phyloP scores from a whole-genome alignment of 2,113 vertebrate genomes.

The Siphamia tubifer region DNA sequence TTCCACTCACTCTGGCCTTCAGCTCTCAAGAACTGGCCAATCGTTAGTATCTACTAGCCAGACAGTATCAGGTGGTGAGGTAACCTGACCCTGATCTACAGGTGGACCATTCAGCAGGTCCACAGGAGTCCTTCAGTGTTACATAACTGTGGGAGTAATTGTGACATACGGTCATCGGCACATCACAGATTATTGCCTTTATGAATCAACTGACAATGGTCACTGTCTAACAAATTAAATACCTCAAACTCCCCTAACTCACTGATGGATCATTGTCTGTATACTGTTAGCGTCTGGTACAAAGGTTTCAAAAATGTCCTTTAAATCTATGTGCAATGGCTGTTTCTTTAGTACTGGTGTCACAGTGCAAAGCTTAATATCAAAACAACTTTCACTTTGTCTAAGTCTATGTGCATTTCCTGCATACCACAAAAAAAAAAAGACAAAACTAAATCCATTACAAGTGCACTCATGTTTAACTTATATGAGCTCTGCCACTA shows the following conservation, averaged over 20 bases:
- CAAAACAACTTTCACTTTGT: no score
- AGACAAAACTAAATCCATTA: no score
- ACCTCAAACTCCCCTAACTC: neutral
- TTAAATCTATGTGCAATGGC: neutral
- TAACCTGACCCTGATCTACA: no score
- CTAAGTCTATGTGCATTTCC: no score
- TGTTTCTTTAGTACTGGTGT: neutral
- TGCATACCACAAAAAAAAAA: no score
- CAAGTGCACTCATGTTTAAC: no score
- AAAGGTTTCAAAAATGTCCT: neutral
- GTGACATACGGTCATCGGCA: neutral
- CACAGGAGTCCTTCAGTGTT: neutral
- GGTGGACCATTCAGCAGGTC: neutral
- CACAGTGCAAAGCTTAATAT: slow-evolving; percentile 13
- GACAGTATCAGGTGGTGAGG: neutral
- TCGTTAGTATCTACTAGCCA: no score
- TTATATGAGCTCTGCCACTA: no score
- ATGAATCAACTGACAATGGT: neutral
- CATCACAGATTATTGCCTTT: neutral
- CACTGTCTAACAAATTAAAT: neutral
- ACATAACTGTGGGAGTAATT: neutral
- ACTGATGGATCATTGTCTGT: neutral
- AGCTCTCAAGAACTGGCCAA: no score
- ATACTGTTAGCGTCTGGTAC: neutral
- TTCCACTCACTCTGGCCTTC: no score